These are phyloP conservation scores for Trachelus iudaicus DNA, from an alignment of 2,888 invertebrate species.

Conservation along the genomic window DNA sequence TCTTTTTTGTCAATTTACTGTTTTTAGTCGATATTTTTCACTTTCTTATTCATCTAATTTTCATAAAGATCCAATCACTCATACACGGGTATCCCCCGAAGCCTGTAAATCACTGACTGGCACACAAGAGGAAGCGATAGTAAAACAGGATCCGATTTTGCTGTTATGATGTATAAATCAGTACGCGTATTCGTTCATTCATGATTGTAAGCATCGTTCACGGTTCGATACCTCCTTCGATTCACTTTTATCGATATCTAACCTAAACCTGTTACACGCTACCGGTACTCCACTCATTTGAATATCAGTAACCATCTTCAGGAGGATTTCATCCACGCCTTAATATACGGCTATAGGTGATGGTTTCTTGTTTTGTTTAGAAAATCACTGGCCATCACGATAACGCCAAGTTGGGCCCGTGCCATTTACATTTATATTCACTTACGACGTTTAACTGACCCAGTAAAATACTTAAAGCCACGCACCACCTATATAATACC, in stretches of 20 bases:
- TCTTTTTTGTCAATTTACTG: neutral
- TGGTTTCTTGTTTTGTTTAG: neutral
- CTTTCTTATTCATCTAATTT: neutral
- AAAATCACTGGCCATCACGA: neutral
- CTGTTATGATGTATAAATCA: neutral
- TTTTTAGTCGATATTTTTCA: neutral
- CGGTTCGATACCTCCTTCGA: neutral
- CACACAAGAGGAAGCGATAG: neutral
- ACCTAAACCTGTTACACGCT: neutral
- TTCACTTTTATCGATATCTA: neutral
- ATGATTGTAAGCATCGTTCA: neutral
- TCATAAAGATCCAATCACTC: neutral
- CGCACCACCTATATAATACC: neutral
- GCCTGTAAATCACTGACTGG: neutral
- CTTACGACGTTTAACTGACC: neutral
- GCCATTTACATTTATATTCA: neutral
- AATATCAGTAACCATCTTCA: neutral
- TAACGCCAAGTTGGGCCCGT: neutral
- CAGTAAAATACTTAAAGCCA: neutral
- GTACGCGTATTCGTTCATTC: neutral
- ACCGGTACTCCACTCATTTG: neutral
- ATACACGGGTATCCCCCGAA: neutral
- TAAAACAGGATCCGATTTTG: neutral
- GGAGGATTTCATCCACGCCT: neutral
- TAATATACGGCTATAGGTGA: neutral